A percentile compares a stretch with the other conserved stretches of the same genome.
Evolutionary conservation across 2,113 vertebrate genomes (phyloP).

Genomic region (Cheilinus undulatus): DNA sequence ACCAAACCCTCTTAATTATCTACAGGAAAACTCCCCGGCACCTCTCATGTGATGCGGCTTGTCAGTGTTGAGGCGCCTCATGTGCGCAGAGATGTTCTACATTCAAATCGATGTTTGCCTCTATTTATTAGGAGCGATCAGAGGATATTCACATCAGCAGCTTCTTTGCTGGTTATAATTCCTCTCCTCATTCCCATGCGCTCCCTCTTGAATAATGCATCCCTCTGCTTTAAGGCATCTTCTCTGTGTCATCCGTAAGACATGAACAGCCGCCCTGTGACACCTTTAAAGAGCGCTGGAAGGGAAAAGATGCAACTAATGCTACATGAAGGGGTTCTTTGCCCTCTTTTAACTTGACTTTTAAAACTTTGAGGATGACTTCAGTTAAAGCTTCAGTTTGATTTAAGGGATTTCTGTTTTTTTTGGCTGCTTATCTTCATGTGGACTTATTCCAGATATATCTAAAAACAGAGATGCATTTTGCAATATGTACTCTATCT

Average conservation of each 20-base stretch:
- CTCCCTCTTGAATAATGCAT: constrained; percentile 63
- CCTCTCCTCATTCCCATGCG: constrained; percentile 24
- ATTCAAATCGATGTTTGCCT: constrained; percentile 48
- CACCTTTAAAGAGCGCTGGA: neutral
- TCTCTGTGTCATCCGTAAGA: constrained; percentile 34
- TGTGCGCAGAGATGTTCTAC: constrained; percentile 32
- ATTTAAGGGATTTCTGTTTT: neutral
- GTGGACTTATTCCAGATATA: neutral
- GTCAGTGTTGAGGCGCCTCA: constrained; percentile 18
- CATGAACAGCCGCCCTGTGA: constrained; percentile 18
- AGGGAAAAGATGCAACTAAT: neutral
- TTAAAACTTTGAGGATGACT: constrained; percentile 16
- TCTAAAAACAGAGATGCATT: neutral
- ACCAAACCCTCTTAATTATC: constrained; percentile 55
- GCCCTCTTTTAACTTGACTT: neutral
- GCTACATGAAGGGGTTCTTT: neutral
- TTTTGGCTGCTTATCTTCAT: neutral
- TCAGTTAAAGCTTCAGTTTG: neutral
- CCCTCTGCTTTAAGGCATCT: constrained; percentile 37
- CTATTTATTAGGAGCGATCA: constrained; percentile 59
- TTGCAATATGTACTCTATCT: too few relatives aligned
- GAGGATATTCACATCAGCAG: constrained; percentile 54
- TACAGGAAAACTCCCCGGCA: constrained; percentile 10
- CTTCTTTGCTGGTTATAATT: constrained; percentile 42
- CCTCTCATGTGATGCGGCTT: constrained; percentile 36